Percentiles rank a stretch among this genome's conserved stretches.
These are phyloP conservation scores for Scylla paramamosain DNA, from an alignment of 1,140 invertebrate species.

Conservation along the genomic window DNA sequence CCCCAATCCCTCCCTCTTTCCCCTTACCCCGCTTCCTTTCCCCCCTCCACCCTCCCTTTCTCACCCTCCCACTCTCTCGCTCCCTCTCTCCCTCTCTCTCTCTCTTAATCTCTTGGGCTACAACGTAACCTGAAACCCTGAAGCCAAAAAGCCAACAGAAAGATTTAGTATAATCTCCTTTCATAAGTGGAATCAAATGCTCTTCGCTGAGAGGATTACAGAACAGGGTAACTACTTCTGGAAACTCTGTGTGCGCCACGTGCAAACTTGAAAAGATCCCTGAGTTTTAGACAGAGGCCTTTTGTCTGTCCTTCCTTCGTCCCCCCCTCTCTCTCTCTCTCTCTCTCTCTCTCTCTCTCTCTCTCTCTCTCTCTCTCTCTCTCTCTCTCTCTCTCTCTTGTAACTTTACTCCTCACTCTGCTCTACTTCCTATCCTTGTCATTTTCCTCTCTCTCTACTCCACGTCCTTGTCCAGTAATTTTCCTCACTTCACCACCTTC, in stretches of 20 bases:
- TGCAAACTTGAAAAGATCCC: no score
- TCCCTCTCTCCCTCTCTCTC: neutral
- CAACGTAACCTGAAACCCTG: constrained; percentile 36
- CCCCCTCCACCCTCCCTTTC: neutral
- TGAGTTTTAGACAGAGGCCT: no score
- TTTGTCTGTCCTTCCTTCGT: no score
- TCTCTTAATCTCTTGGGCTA: neutral
- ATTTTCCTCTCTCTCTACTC: no score
- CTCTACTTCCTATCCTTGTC: no score
- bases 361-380: no score
- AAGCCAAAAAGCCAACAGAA: constrained; percentile 53
- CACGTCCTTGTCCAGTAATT: no score
- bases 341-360: no score
- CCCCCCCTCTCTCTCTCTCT: no score
- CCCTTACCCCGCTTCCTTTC: neutral
- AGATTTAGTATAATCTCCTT: constrained; percentile 46
- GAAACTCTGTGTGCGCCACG: neutral
- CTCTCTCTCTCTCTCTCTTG: no score
- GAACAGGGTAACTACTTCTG: constrained; percentile 27
- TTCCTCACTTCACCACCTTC: no score
- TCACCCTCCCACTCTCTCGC: neutral
- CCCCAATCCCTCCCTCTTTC: neutral
- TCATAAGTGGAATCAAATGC: constrained; percentile 58
- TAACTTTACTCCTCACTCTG: no score
- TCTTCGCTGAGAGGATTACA: constrained; percentile 45